phyloP scores from a whole-genome alignment of 64 coral and sea anemone genomes.

The Stichodactyla helianthus region DNA sequence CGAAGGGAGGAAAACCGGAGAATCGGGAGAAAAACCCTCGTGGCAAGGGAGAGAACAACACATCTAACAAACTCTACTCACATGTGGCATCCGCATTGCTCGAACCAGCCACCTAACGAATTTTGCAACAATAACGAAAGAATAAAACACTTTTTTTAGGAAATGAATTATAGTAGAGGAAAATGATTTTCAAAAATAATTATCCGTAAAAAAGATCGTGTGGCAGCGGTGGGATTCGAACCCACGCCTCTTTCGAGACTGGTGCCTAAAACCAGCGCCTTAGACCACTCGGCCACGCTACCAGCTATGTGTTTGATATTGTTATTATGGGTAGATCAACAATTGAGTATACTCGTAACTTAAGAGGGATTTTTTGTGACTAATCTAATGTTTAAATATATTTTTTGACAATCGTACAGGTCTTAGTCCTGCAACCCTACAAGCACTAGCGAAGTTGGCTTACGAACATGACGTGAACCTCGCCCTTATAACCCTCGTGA shows the following conservation, averaged over 20 bases:
- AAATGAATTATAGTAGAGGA: background rate
- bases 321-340: too few species aligned
- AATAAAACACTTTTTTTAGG: background rate
- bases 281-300: background rate
- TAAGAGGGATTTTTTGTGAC: too few species aligned
- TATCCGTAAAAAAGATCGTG: background rate
- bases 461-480: slow-evolving; percentile 44
- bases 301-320: background rate
- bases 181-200: background rate
- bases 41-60: too few species aligned
- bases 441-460: slow-evolving; percentile 79
- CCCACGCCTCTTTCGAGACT: too few species aligned
- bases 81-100: too few species aligned
- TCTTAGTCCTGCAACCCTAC: slow-evolving; percentile 79
- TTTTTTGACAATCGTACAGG: slow-evolving; percentile 26
- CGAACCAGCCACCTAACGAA: too few species aligned
- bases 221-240: too few species aligned
- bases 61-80: too few species aligned
- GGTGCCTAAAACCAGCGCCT: slow-evolving; percentile 6
- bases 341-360: too few species aligned
- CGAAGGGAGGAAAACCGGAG: too few species aligned
- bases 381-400: background rate
- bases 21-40: too few species aligned
- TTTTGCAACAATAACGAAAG: background rate
- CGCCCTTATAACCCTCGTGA: slow-evolving; percentile 66